These are phyloP conservation scores for Eulemur coronatus DNA, from an alignment of 2,797 vertebrate genomes.

Conservation along the genomic window DNA sequence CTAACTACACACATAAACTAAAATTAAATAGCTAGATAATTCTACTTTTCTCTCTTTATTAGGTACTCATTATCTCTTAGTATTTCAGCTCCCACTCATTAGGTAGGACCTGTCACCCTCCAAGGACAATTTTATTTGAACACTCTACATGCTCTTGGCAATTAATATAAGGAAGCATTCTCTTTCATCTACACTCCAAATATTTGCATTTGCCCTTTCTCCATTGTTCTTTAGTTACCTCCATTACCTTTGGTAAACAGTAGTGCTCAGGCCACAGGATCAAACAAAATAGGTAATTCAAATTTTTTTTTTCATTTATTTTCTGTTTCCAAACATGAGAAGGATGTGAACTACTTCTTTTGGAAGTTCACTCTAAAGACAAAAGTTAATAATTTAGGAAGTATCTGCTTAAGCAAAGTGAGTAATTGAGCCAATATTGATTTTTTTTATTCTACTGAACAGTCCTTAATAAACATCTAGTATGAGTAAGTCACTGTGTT, in stretches of 20 bases:
- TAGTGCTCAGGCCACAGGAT: background rate
- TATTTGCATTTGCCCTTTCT: background rate
- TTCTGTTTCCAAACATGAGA: background rate
- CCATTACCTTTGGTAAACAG: slow-evolving; percentile 35
- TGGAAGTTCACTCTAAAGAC: background rate
- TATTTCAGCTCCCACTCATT: background rate
- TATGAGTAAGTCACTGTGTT: background rate
- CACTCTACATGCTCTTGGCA: background rate
- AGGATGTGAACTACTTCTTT: slow-evolving; percentile 12
- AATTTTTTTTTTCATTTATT: background rate
- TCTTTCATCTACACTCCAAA: background rate
- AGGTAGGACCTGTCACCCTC: background rate
- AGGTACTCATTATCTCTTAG: background rate
- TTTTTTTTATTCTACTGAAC: background rate
- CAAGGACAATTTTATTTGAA: slow-evolving; percentile 25
- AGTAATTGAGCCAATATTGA: slow-evolving; percentile 4
- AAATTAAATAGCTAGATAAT: background rate
- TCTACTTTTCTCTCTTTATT: background rate
- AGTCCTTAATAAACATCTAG: background rate
- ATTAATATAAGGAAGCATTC: background rate
- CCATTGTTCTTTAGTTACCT: background rate
- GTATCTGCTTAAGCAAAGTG: slow-evolving; percentile 8
- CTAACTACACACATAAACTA: background rate
- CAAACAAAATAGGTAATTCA: background rate
- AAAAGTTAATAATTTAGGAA: slow-evolving; percentile 5